Conservation (phyloP, 2,797 vertebrate species). For the Balearica regulorum region DNA sequence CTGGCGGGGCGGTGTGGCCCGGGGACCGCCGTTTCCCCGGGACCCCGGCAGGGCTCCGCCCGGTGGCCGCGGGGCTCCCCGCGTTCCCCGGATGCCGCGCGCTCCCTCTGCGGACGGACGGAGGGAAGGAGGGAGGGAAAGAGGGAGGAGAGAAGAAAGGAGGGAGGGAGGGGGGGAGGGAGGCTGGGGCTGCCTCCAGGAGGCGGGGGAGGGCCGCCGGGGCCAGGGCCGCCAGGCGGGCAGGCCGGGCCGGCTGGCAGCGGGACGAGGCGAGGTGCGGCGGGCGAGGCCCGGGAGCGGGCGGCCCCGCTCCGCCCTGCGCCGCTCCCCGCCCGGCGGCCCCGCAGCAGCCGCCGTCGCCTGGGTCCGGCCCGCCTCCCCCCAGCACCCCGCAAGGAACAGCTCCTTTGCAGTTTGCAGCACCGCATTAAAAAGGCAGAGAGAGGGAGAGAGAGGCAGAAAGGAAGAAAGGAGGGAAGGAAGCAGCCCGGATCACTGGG, state of each 20-base stretch:
- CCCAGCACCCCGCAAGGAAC: slow-evolving; percentile 57
- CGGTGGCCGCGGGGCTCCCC: not conserved
- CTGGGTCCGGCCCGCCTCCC: not conserved
- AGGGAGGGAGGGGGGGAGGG: not conserved
- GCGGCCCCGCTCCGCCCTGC: not conserved
- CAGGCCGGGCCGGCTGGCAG: not conserved
- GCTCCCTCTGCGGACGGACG: slow-evolving; percentile 31
- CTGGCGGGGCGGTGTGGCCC: not conserved
- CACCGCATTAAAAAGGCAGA: not conserved
- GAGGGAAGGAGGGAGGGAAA: not conserved
- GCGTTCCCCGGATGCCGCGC: slow-evolving; percentile 56
- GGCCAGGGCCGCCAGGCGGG: not conserved
- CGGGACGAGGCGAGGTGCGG: not conserved
- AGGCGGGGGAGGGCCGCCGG: slow-evolving; percentile 39
- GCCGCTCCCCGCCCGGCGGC: not conserved
- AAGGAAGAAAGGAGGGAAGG: not conserved
- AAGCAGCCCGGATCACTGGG: not conserved
- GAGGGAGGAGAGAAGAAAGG: not conserved
- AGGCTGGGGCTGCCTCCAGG: slow-evolving; percentile 39
- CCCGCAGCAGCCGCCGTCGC: not conserved
- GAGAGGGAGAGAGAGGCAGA: not conserved
- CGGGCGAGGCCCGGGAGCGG: not conserved
- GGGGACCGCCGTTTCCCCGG: not conserved
- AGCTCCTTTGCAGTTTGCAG: slow-evolving; percentile 37
- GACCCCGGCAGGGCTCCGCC: not conserved